Percentiles rank a stretch among this genome's conserved stretches.
Conservation (phyloP, 2,113 vertebrate species). For the Pachycephala philippinensis region DNA sequence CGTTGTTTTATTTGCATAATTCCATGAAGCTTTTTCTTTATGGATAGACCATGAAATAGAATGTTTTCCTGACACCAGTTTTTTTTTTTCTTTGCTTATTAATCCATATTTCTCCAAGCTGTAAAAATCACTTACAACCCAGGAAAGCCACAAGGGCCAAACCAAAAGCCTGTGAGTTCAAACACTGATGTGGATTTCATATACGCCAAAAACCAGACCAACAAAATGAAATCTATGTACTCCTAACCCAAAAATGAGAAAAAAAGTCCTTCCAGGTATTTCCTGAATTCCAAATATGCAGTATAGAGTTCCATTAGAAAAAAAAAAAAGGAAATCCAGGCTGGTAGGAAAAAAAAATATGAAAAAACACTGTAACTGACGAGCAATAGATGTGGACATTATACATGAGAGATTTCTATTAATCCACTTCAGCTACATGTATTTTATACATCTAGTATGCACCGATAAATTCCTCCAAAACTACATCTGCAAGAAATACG, state of each 20-base stretch:
- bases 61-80: not conserved
- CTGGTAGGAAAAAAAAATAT: accelerated
- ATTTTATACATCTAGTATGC: not conserved
- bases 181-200: not conserved
- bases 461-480: not conserved
- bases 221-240: not conserved
- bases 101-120: not conserved
- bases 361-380: not conserved
- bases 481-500: not conserved
- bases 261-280: not conserved
- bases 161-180: not conserved
- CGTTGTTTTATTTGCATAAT: not conserved
- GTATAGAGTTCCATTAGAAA: not conserved
- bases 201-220: accelerated
- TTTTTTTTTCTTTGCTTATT: not conserved
- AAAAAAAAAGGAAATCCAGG: not conserved
- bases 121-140: not conserved
- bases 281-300: not conserved
- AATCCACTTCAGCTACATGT: not conserved
- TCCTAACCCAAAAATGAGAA: not conserved
- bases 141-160: not conserved
- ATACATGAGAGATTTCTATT: not conserved
- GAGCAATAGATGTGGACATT: not conserved
- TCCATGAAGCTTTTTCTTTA: not conserved
- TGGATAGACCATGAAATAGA: not conserved